These are phyloP conservation scores for Dryobota labecula DNA, from an alignment of 2,888 invertebrate species.

Conservation along the genomic window DNA sequence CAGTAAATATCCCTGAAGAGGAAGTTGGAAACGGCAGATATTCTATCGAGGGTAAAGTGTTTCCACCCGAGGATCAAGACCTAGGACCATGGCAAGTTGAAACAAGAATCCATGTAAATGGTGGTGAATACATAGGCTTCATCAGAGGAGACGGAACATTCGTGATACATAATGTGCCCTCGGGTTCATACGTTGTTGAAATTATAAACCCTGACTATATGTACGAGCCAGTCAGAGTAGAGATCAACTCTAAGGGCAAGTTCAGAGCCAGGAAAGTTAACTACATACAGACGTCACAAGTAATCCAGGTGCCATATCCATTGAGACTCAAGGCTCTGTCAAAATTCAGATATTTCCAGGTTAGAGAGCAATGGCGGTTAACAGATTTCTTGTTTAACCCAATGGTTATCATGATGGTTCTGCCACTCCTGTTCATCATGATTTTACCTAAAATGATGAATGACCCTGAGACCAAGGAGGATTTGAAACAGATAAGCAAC, in stretches of 20 bases:
- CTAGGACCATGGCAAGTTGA: slow-evolving; percentile 93
- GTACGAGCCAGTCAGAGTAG: slow-evolving; percentile 98
- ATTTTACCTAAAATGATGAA: slow-evolving; percentile 99
- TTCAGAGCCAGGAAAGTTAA: slow-evolving; percentile 98
- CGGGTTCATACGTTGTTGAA: slow-evolving; percentile 98
- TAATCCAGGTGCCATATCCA: slow-evolving; percentile 98
- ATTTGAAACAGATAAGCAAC: slow-evolving; percentile 97
- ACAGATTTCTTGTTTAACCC: slow-evolving; percentile 99
- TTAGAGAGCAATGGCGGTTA: slow-evolving; percentile 98
- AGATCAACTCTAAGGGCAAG: slow-evolving; percentile 99
- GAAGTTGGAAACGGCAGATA: slow-evolving; percentile 90
- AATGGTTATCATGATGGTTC: slow-evolving; percentile 99
- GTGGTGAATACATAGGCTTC: slow-evolving; percentile 96
- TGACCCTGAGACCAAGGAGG: slow-evolving; percentile 99
- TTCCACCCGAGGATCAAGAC: slow-evolving; percentile 92
- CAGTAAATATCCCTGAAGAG: slow-evolving; percentile 79
- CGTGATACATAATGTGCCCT: slow-evolving; percentile 95
- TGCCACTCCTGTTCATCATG: slow-evolving; percentile 97
- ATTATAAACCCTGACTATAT: slow-evolving; percentile 96
- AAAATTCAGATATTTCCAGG: slow-evolving; percentile 96
- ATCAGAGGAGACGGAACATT: slow-evolving; percentile 98
- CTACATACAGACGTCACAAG: slow-evolving; percentile 97
- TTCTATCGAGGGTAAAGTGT: slow-evolving; percentile 95
- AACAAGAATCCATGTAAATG: slow-evolving; percentile 95
- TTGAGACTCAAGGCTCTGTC: slow-evolving; percentile 96